Evolutionary conservation across 2,113 vertebrate species (phyloP).

Genomic region (Macrotus californicus): DNA sequence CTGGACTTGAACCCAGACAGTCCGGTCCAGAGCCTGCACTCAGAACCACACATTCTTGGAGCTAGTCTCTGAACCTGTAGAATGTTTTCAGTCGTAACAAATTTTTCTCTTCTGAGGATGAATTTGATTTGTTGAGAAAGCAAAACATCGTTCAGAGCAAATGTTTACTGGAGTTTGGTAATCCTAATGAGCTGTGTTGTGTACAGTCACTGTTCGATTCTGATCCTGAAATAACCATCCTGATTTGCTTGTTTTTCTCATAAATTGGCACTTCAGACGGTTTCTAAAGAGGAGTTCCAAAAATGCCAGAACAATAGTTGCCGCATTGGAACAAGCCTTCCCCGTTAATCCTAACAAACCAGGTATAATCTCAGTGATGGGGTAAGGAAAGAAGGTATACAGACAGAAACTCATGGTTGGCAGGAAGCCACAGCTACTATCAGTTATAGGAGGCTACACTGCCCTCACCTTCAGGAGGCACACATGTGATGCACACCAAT

Average conservation of each 20-base stretch:
- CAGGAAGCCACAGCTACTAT: background rate
- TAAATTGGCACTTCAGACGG: background rate
- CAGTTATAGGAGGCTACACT: background rate
- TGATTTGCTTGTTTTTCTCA: conserved; percentile 14
- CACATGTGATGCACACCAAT: background rate
- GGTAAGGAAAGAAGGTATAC: background rate
- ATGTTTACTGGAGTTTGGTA: background rate
- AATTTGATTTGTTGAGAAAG: conserved; percentile 10
- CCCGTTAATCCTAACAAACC: background rate
- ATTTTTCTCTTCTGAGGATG: background rate
- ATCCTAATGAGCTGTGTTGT: background rate
- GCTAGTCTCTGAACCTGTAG: background rate
- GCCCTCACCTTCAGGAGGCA: background rate
- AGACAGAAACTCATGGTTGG: background rate
- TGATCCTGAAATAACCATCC: background rate
- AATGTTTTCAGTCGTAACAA: background rate
- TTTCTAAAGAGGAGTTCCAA: background rate
- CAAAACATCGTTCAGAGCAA: background rate
- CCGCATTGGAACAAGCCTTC: background rate
- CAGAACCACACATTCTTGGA: background rate
- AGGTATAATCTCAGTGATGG: background rate
- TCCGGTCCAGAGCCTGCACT: background rate
- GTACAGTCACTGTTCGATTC: background rate
- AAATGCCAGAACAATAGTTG: background rate
- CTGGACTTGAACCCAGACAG: background rate